Evolutionary conservation across 2,113 vertebrate species (phyloP).

Genomic region (Microcebus lehilahytsara): DNA sequence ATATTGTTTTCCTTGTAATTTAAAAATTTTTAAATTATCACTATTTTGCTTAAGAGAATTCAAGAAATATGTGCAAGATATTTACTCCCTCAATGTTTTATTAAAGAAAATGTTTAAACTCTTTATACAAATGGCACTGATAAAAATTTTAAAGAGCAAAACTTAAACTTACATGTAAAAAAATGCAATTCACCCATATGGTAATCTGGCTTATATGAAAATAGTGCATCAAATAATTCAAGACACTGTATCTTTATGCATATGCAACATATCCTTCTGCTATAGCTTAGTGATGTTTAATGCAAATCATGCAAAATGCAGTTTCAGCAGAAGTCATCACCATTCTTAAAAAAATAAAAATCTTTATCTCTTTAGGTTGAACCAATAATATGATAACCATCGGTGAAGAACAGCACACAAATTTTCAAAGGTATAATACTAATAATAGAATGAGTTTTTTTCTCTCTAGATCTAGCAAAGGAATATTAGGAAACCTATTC

Average conservation of each 20-base stretch:
- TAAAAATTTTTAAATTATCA: not conserved
- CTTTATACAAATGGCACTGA: not conserved
- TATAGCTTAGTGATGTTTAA: not conserved
- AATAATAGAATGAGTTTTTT: not conserved
- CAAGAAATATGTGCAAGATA: not conserved
- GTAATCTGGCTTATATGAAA: not conserved
- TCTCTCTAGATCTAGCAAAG: not conserved
- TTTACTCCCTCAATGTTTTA: not conserved
- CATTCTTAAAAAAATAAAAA: not conserved
- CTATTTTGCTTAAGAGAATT: not conserved
- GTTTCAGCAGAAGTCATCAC: not conserved
- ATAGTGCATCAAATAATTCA: constrained; percentile 20
- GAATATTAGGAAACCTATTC: not conserved
- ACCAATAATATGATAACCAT: not conserved
- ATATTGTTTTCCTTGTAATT: constrained; percentile 54
- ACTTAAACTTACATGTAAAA: not conserved
- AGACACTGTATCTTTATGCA: not conserved
- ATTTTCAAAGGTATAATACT: not conserved
- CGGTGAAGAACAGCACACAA: not conserved
- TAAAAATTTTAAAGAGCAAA: constrained; percentile 17
- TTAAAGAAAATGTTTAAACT: constrained; percentile 3
- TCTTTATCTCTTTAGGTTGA: not conserved
- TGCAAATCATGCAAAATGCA: not conserved
- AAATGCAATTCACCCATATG: not conserved
- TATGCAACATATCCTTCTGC: not conserved